Conservation (phyloP, 92 coral and sea anemone genomes). For the Pocillopora grandis region DNA sequence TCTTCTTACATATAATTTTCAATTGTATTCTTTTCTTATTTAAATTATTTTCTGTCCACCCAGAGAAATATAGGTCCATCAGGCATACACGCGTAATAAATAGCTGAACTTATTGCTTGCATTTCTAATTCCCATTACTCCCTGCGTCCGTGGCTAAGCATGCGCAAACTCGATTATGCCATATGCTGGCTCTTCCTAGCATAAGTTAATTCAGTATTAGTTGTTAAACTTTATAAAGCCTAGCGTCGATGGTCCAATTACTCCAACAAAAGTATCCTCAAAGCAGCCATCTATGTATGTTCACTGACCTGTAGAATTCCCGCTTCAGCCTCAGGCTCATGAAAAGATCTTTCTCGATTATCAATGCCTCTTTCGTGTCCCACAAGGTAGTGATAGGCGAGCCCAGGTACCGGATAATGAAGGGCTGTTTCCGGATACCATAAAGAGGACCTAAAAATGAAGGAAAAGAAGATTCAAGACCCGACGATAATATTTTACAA, state of each 20-base stretch:
- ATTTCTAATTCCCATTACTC: too few relatives aligned
- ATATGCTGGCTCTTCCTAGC: too few relatives aligned
- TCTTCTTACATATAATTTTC: too few relatives aligned
- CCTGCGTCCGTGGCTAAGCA: too few relatives aligned
- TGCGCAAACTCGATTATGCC: too few relatives aligned
- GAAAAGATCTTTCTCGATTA: slow-evolving; percentile 7
- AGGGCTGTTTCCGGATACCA: slow-evolving; percentile 42
- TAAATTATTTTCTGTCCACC: too few relatives aligned
- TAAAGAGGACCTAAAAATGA: slow-evolving; percentile 12
- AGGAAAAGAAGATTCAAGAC: neutral
- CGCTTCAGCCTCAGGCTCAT: neutral
- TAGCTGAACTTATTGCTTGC: too few relatives aligned
- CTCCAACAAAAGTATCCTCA: neutral
- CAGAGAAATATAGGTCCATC: neutral
- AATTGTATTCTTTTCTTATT: too few relatives aligned
- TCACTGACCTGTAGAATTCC: slow-evolving; percentile 29
- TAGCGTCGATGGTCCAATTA: too few relatives aligned
- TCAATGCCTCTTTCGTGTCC: slow-evolving; percentile 24
- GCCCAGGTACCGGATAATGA: slow-evolving; percentile 24
- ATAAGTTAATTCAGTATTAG: too few relatives aligned
- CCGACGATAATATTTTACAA: too few relatives aligned
- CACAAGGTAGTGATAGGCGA: slow-evolving; percentile 18
- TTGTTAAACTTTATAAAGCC: too few relatives aligned
- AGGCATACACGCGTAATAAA: neutral
- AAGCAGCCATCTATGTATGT: neutral